Conservation (phyloP, 1,140 invertebrate genomes). For the Tetragnatha versicolor region DNA sequence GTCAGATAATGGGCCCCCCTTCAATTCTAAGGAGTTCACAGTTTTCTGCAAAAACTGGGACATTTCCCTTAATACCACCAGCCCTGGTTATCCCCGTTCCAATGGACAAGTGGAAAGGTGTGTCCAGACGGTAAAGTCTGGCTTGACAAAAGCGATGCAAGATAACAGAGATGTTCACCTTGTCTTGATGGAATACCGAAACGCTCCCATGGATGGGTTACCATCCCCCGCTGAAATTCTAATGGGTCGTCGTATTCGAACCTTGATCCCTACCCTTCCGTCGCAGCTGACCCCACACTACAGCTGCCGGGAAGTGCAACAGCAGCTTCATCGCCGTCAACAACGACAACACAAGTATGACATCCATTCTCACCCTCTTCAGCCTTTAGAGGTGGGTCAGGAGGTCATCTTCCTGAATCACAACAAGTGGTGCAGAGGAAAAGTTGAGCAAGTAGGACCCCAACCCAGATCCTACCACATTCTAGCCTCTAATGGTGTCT, state of each 20-base stretch:
- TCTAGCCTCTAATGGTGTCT: no score
- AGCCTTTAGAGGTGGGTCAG: no score
- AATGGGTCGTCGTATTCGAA: not conserved
- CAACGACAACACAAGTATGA: no score
- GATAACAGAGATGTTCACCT: not conserved
- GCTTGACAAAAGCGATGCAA: not conserved
- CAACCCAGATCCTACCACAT: no score
- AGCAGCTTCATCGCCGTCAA: not conserved
- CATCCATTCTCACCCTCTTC: no score
- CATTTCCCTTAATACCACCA: not conserved
- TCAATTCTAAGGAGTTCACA: not conserved
- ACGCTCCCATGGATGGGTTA: not conserved
- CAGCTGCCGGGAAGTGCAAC: not conserved
- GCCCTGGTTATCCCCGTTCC: not conserved
- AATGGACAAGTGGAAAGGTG: slow-evolving; percentile 21
- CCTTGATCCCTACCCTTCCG: not conserved
- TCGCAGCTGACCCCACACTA: not conserved
- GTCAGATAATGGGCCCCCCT: slow-evolving; percentile 57
- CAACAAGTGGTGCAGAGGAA: no score
- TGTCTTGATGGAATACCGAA: not conserved
- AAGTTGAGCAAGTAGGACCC: no score
- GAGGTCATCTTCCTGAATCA: no score
- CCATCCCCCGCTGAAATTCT: not conserved
- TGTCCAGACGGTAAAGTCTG: slow-evolving; percentile 4
- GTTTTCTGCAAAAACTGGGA: slow-evolving; percentile 4